Percentiles rank a stretch among this genome's conserved stretches.
phyloP scores from a whole-genome alignment of 2,797 vertebrate species.

The Etheostoma perlongum region DNA sequence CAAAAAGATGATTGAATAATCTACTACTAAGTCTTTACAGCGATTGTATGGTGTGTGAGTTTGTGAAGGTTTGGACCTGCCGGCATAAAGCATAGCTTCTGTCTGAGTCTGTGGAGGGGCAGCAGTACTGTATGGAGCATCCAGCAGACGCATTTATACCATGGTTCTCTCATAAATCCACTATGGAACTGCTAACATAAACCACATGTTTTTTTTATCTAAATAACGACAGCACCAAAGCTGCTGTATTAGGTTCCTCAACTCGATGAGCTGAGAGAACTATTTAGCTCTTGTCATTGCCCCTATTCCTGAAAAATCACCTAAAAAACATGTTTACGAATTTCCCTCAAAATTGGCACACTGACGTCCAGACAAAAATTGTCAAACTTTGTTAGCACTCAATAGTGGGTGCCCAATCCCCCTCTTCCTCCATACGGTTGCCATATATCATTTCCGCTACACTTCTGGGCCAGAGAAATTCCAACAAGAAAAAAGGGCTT shows the following conservation, averaged over 20 bases:
- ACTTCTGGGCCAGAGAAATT: conserved; percentile 64
- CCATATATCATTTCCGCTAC: conserved; percentile 68
- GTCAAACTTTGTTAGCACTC: conserved; percentile 82
- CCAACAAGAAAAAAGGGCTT: conserved; percentile 30
- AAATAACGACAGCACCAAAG: conserved; percentile 78
- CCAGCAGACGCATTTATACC: conserved; percentile 75
- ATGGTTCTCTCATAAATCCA: conserved; percentile 77
- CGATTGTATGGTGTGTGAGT: conserved; percentile 27
- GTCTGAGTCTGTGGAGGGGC: conserved; percentile 47
- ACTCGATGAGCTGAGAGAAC: conserved; percentile 56
- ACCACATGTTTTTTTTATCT: conserved; percentile 83
- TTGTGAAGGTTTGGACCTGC: conserved; percentile 33
- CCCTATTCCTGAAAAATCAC: conserved; percentile 63
- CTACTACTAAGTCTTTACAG: conserved; percentile 41
- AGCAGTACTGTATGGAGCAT: conserved; percentile 56
- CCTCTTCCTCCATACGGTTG: conserved; percentile 68
- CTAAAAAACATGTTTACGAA: conserved; percentile 74
- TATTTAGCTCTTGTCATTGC: conserved; percentile 74
- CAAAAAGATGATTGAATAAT: conserved; percentile 49
- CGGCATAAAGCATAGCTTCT: conserved; percentile 10
- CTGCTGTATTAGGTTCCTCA: conserved; percentile 74
- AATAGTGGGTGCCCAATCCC: conserved; percentile 43
- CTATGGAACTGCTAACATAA: conserved; percentile 79
- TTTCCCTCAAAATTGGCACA: conserved; percentile 73
- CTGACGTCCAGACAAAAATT: conserved; percentile 81